phyloP scores from a whole-genome alignment of 2,888 invertebrate species.

The Hirtodrosophila alboralis region DNA sequence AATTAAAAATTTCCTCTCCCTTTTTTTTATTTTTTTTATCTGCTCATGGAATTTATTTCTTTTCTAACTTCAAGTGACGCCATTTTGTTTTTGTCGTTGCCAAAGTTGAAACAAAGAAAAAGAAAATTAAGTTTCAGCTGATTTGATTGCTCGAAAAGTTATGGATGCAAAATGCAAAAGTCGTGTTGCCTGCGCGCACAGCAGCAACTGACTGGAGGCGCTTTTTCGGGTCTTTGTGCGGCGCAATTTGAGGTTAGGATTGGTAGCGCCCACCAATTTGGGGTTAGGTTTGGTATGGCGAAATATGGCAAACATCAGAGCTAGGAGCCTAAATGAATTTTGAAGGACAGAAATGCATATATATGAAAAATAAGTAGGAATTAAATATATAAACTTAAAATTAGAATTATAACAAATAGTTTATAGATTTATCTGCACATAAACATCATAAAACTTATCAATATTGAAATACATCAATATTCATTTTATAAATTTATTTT shows the following conservation, averaged over 20 bases:
- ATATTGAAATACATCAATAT: no score
- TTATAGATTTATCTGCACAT: no score
- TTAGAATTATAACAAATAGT: no score
- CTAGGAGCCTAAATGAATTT: neutral
- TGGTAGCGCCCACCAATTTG: slow-evolving; percentile 14
- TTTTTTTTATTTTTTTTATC: slow-evolving; percentile 15
- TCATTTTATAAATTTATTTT: no score
- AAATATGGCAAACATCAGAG: slow-evolving; percentile 12
- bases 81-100: slow-evolving; percentile 36
- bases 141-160: slow-evolving; percentile 62
- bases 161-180: slow-evolving; percentile 74
- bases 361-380: no score
- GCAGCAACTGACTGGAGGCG: slow-evolving; percentile 28
- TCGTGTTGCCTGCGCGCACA: slow-evolving; percentile 52
- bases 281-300: slow-evolving; percentile 7
- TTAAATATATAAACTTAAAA: no score
- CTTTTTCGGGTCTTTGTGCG: slow-evolving; percentile 10
- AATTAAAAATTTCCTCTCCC: slow-evolving; percentile 35
- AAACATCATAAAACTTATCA: no score
- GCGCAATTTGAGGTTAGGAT: slow-evolving; percentile 22
- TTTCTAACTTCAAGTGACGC: slow-evolving; percentile 27
- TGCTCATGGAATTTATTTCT: slow-evolving; percentile 1
- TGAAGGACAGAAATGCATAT: no score
- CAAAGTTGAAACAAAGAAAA: slow-evolving; percentile 31
- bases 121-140: slow-evolving; percentile 24